Base-by-base conservation (phyloP, 1,140 invertebrate genomes). In the Heliconius melpomene region DNA sequence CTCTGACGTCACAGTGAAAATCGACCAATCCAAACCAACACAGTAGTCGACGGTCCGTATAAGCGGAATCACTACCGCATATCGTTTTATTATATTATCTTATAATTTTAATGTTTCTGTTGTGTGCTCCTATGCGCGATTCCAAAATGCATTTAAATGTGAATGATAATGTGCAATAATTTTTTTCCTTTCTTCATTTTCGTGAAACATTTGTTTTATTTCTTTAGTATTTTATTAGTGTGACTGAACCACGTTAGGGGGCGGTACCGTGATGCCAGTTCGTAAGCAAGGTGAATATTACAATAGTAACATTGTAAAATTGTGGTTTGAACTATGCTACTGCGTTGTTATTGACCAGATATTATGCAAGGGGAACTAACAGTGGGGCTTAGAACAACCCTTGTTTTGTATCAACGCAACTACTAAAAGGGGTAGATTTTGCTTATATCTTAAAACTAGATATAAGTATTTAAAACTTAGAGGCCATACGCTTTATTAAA, bases 221-320 rank as follows among this genome's bases (percentile, higher is more conserved):
- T 92, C 87, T 85, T 74, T 87, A 83, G 81, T 85, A 89, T 86
- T 88, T 84, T 89, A 85, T 86, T 90, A 93, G 90, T 89, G 90
- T 90, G 88, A 88, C 88, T 88, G 88, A 90, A 91, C 89, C 90
- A 90, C 88, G 88, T 90, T 89, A 91, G 90, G 91, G 93, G 93
- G 93, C 92, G 92, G 90, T 88, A 89, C 89, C 94, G 93, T 94
- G 93, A 95, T 95, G 94, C 94, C 94, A 92, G 94, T 95, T 91
- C 94, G 94, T 85, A 95, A 95, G 93, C 94, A 95, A 95, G 94
- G 94, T 95, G 87, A 91, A 84, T 89, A 85, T 86, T 82, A 74
- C 74, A 74, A 50, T 75, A 81, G 26, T 79, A 80, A 77, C 78
- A 81, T 79, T 82, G 79, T 84, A 75, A 78, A 84, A 76, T 76